Evolutionary conservation across 1,140 invertebrate genomes (phyloP).

Genomic region (Lepidotrigona ventralis): DNA sequence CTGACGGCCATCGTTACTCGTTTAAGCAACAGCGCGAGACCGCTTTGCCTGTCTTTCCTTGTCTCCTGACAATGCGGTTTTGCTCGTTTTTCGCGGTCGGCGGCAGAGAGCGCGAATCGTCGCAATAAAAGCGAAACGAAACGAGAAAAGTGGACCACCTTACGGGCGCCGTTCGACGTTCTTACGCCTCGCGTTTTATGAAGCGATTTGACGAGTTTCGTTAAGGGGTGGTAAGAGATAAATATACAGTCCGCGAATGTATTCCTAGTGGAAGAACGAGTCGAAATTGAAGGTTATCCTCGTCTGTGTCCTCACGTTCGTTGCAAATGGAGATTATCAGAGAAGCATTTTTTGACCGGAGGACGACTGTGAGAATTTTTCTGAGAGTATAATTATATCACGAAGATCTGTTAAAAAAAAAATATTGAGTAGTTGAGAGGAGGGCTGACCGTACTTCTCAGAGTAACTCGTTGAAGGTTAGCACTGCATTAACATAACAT

Average conservation of each 20-base stretch:
- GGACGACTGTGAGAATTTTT: neutral
- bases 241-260: neutral
- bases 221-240: neutral
- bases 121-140: constrained; percentile 47
- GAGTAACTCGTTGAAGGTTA: too few species aligned
- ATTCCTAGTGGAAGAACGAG: neutral
- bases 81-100: constrained; percentile 36
- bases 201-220: neutral
- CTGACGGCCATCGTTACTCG: constrained; percentile 51
- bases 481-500: too few species aligned
- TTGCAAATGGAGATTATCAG: neutral
- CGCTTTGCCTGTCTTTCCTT: constrained; percentile 44
- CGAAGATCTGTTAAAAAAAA: neutral
- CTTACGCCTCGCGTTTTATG: neutral
- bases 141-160: constrained; percentile 24
- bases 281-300: neutral
- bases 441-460: too few species aligned
- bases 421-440: neutral
- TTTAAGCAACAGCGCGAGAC: constrained; percentile 10
- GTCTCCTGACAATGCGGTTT: constrained; percentile 25
- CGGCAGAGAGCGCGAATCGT: constrained; percentile 11
- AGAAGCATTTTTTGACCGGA: neutral
- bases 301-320: too few species aligned
- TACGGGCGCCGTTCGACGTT: neutral
- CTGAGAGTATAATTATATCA: neutral